Conservation (phyloP, 2,113 vertebrate species). For the Charadrius vociferus region DNA sequence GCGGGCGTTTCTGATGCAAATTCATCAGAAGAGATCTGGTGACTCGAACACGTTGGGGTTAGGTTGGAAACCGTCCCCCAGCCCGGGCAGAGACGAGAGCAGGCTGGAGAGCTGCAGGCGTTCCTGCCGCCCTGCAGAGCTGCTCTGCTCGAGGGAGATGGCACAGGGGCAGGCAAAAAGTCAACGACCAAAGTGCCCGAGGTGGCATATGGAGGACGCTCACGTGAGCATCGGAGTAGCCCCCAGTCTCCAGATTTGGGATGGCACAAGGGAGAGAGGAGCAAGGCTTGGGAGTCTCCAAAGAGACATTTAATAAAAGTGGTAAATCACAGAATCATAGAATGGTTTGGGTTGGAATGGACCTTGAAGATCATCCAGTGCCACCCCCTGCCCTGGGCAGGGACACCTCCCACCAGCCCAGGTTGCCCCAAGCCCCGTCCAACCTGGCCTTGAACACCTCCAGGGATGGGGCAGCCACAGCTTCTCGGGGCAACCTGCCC, state of each 20-base stretch:
- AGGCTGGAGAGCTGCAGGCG: not conserved
- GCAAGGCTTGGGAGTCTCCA: not conserved
- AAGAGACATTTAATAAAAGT: no score
- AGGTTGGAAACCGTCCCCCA: not conserved
- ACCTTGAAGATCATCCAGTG: not conserved
- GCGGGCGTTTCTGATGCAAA: not conserved
- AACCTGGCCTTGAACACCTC: no score
- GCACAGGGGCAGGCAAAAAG: not conserved
- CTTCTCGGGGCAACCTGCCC: no score
- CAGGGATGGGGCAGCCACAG: no score
- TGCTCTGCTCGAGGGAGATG: not conserved
- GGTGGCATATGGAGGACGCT: not conserved
- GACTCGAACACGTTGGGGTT: fast-evolving
- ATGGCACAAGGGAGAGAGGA: not conserved
- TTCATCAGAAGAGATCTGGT: not conserved
- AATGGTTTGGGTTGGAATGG: not conserved
- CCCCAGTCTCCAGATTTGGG: not conserved
- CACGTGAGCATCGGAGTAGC: fast-evolving
- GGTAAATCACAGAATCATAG: not conserved
- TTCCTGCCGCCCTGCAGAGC: not conserved
- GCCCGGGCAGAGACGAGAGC: fast-evolving
- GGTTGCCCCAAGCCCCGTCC: no score
- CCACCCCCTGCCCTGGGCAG: no score
- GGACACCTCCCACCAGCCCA: no score
- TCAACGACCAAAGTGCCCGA: not conserved